Conservation (phyloP, 2,888 invertebrate genomes). For the Cancer borealis region DNA sequence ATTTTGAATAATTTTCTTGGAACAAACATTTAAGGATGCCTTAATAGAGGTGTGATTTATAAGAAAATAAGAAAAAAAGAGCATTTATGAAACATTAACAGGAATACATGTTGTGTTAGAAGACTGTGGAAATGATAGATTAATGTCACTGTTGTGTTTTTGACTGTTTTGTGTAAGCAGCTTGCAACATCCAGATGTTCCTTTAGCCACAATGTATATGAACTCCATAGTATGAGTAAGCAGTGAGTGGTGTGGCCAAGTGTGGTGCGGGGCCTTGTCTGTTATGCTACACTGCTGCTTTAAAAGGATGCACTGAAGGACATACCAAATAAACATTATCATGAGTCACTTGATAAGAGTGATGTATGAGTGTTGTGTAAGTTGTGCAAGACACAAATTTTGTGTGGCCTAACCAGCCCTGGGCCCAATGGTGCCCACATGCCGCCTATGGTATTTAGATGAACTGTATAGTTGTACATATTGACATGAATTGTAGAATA, state of each 20-base stretch:
- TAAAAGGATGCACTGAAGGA: slow-evolving; percentile 57
- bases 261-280: slow-evolving; percentile 59
- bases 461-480: slow-evolving; percentile 74
- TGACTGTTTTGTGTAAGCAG: slow-evolving; percentile 66
- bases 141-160: slow-evolving; percentile 66
- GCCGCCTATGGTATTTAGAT: slow-evolving; percentile 73
- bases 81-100: slow-evolving; percentile 53
- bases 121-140: slow-evolving; percentile 63
- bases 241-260: slow-evolving; percentile 45
- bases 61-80: slow-evolving; percentile 50
- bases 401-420: slow-evolving; percentile 71
- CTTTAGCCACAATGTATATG: slow-evolving; percentile 60
- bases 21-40: slow-evolving; percentile 49
- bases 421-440: slow-evolving; percentile 75
- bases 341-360: slow-evolving; percentile 66
- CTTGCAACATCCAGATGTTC: slow-evolving; percentile 68
- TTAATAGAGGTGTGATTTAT: slow-evolving; percentile 62
- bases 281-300: slow-evolving; percentile 56
- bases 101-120: slow-evolving; percentile 59
- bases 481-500: slow-evolving; percentile 66
- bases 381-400: slow-evolving; percentile 67
- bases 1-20: background rate
- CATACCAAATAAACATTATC: slow-evolving; percentile 66
- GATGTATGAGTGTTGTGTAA: slow-evolving; percentile 74
- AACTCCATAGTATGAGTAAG: slow-evolving; percentile 47